phyloP scores from a whole-genome alignment of 2,888 invertebrate genomes.

The Chrysolina oricalcia region DNA sequence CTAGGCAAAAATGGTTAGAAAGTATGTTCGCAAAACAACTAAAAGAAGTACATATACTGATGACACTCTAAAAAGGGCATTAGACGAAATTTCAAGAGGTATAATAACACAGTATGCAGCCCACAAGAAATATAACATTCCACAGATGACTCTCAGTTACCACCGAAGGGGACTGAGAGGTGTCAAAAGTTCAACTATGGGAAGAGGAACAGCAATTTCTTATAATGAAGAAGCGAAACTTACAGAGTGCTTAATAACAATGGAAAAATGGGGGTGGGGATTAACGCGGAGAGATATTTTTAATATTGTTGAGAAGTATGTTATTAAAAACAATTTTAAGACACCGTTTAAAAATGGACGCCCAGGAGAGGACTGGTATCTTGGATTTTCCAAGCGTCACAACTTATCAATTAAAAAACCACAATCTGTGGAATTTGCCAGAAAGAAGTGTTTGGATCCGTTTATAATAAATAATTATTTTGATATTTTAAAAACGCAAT shows the following conservation, averaged over 20 bases:
- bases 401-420: no score
- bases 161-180: conserved; percentile 15
- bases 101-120: conserved; percentile 8
- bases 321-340: no score
- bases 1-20: background rate
- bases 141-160: conserved; percentile 13
- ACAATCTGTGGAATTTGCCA: no score
- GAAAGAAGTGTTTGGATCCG: no score
- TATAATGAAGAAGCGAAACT: conserved; percentile 4
- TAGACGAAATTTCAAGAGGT: conserved; percentile 10
- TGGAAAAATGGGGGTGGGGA: no score
- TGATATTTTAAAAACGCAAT: background rate
- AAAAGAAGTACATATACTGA: conserved; percentile 5
- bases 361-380: no score
- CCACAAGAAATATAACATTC: conserved; percentile 15
- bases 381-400: no score
- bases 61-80: conserved; percentile 11
- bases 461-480: no score
- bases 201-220: conserved; percentile 6
- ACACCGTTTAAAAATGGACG: no score
- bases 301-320: no score
- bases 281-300: no score
- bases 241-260: no score
- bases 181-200: conserved; percentile 7
- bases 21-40: conserved; percentile 1